phyloP scores from a whole-genome alignment of 2,113 vertebrate genomes.

The Anolis carolinensis region DNA sequence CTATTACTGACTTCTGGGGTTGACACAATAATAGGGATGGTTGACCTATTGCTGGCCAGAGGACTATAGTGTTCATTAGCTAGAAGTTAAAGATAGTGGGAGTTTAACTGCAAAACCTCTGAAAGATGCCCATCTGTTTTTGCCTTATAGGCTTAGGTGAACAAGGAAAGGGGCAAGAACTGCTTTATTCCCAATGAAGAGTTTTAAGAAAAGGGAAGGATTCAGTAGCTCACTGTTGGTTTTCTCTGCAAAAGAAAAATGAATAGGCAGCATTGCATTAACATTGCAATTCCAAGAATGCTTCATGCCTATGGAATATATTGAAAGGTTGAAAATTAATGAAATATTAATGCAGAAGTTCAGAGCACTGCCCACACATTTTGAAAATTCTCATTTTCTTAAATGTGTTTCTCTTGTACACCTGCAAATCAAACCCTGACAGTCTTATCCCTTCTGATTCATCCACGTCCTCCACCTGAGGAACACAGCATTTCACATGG shows the following conservation, averaged over 20 bases:
- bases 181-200: background rate
- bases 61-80: background rate
- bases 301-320: background rate
- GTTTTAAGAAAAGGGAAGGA: background rate
- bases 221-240: background rate
- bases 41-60: too few species aligned
- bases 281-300: background rate
- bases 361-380: background rate
- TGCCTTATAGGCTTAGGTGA: background rate
- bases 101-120: background rate
- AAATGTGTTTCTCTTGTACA: background rate
- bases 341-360: background rate
- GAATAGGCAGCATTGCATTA: background rate
- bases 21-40: background rate
- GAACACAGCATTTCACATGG: background rate
- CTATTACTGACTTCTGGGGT: background rate
- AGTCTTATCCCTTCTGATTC: background rate
- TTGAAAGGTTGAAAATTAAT: background rate
- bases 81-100: background rate
- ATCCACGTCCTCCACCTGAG: background rate
- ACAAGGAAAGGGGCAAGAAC: background rate
- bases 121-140: background rate
- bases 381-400: background rate
- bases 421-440: background rate
- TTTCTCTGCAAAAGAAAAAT: background rate